Percentiles rank a stretch among this genome's conserved stretches.
Evolutionary conservation across 2,797 vertebrate species (phyloP).

Genomic region (Hypotaenidia okinawae): DNA sequence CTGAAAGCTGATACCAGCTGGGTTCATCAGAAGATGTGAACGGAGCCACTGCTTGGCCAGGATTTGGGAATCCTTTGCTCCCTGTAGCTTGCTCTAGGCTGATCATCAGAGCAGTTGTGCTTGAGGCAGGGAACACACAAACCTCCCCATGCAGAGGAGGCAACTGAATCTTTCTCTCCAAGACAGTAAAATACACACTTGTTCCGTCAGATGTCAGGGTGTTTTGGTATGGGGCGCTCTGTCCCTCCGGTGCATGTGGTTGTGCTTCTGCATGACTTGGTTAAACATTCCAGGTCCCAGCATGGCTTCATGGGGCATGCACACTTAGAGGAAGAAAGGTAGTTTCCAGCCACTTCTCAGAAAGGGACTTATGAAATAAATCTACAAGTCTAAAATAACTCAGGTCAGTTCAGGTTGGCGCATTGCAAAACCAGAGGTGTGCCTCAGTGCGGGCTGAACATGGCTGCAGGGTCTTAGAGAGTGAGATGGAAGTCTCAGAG

Average conservation of each 20-base stretch:
- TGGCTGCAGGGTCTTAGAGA: neutral
- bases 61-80: neutral
- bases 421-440: neutral
- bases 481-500: neutral
- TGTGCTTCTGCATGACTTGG: neutral
- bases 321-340: neutral
- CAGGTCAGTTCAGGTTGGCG: neutral
- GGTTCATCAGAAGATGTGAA: neutral
- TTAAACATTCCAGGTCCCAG: neutral
- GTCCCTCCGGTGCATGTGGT: neutral
- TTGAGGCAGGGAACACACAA: neutral
- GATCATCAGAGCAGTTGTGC: neutral
- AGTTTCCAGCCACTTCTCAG: neutral
- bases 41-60: neutral
- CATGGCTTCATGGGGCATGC: neutral
- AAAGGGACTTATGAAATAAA: neutral
- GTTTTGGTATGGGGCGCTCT: neutral
- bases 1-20: neutral
- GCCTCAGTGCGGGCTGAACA: neutral
- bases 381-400: neutral
- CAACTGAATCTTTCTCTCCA: neutral
- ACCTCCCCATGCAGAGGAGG: neutral
- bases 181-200: neutral
- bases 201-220: neutral
- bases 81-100: neutral